Evolutionary conservation across 2,113 vertebrate genomes (phyloP).

Genomic region (Plestiodon gilberti): DNA sequence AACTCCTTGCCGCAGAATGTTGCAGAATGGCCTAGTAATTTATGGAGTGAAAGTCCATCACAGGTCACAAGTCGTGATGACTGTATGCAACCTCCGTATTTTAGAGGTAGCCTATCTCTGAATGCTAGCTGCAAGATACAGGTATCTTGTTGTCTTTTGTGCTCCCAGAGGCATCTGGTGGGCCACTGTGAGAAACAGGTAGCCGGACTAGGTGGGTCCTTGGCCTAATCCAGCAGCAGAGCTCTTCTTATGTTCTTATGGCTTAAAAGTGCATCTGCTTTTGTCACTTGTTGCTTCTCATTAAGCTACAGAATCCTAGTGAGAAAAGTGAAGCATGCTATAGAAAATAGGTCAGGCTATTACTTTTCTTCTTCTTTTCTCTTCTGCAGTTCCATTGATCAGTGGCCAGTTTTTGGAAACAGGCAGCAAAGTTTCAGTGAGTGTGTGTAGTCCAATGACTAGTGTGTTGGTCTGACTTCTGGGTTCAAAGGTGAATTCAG

Average conservation of each 20-base stretch:
- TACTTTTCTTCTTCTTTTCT: neutral
- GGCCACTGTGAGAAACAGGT: no score
- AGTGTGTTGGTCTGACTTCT: neutral
- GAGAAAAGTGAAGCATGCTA: conserved; percentile 10
- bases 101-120: no score
- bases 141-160: no score
- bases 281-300: conserved; percentile 9
- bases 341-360: neutral
- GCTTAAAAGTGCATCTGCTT: neutral
- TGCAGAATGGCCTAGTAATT: no score
- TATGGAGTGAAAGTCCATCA: no score
- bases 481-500: neutral
- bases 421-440: neutral
- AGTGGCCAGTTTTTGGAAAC: neutral
- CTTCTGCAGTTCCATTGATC: neutral
- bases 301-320: neutral
- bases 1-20: no score
- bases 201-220: no score
- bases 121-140: no score
- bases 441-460: neutral
- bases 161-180: no score
- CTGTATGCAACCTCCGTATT: no score
- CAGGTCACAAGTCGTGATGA: no score
- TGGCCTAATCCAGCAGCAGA: no score
- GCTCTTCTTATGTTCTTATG: neutral